Percentiles rank a stretch among this genome's conserved stretches.
Evolutionary conservation across 2,113 vertebrate genomes (phyloP).

Genomic region (Melanerpes aurifrons): DNA sequence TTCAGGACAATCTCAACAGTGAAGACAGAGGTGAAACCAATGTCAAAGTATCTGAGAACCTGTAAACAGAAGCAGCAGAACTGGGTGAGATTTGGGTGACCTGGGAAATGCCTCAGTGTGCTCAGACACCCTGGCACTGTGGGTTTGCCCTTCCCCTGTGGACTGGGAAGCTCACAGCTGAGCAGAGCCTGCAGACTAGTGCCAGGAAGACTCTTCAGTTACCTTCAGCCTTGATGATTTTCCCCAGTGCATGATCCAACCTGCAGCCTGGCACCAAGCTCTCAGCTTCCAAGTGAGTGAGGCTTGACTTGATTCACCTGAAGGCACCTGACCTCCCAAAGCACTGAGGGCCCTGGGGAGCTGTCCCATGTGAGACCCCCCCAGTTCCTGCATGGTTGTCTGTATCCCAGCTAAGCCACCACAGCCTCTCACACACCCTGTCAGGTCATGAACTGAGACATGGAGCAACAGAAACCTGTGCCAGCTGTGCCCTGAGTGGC

Average conservation of each 20-base stretch:
- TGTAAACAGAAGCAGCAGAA: conserved; percentile 55
- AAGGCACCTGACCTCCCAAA: background rate
- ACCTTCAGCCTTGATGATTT: background rate
- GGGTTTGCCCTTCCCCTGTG: background rate
- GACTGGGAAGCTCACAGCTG: background rate
- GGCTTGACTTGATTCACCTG: background rate
- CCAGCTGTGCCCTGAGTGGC: background rate
- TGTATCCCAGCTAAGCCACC: background rate
- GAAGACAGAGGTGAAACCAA: conserved; percentile 94
- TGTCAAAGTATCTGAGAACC: conserved; percentile 94
- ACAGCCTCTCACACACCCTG: background rate
- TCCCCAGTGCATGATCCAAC: background rate
- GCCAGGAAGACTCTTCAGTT: background rate
- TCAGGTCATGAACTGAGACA: background rate
- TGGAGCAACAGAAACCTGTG: background rate
- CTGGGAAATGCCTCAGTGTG: background rate
- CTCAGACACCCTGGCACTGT: background rate
- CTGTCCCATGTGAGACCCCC: background rate
- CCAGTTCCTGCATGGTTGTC: background rate
- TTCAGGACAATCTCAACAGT: conserved; percentile 96
- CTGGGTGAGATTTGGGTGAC: background rate
- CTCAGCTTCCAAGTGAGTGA: background rate
- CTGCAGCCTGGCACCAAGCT: background rate
- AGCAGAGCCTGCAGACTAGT: background rate
- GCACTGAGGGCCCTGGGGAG: background rate